phyloP scores from a whole-genome alignment of 2,113 vertebrate genomes.

The Clarias magur region DNA sequence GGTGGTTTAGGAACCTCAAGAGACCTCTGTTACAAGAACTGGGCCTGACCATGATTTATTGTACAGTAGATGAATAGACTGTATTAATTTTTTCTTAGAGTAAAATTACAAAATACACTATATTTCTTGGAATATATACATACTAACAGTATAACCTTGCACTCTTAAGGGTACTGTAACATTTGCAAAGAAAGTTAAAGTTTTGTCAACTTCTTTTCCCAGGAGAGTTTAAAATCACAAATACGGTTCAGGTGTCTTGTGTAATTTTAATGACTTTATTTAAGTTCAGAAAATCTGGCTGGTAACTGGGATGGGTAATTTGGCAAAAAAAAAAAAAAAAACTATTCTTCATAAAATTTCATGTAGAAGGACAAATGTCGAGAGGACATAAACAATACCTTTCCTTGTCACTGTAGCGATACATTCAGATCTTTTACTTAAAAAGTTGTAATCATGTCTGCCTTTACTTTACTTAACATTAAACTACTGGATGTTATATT shows the following conservation, averaged over 20 bases:
- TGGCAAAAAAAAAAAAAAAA: background rate
- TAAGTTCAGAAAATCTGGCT: background rate
- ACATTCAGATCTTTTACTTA: background rate
- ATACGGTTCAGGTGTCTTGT: background rate
- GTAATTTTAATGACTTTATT: slow-evolving; percentile 22
- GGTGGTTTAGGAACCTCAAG: background rate
- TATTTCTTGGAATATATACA: background rate
- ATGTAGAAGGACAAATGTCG: background rate
- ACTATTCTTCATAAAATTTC: background rate
- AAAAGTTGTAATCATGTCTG: too few relatives aligned
- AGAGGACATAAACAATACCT: background rate
- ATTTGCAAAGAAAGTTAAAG: background rate
- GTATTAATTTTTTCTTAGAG: background rate
- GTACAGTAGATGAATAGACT: background rate
- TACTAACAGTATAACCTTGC: background rate
- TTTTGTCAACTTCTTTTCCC: background rate
- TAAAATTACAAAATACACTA: background rate
- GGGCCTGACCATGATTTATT: background rate
- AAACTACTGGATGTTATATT: too few relatives aligned
- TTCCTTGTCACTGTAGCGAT: background rate
- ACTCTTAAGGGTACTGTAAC: background rate
- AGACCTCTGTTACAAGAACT: background rate
- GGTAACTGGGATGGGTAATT: background rate
- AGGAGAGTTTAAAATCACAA: background rate
- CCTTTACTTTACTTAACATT: too few relatives aligned